Evolutionary conservation across 1,140 invertebrate genomes (phyloP).

Genomic region (Sinella curviseta): DNA sequence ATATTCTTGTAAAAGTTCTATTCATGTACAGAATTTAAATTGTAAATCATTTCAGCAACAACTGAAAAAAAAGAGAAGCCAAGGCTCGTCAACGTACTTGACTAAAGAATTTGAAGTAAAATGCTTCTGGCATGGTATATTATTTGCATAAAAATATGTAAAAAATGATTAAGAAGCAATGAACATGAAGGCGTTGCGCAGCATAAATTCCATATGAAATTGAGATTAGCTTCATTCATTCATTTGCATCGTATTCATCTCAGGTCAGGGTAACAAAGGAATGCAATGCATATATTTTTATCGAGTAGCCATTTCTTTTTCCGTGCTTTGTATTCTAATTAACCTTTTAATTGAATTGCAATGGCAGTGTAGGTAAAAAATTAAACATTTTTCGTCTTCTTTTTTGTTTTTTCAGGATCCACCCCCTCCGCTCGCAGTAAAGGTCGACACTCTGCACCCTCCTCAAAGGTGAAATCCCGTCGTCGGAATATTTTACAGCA

Average conservation of each 20-base stretch:
- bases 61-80: too few species aligned
- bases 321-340: not conserved
- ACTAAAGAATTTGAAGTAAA: not conserved
- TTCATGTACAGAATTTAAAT: not conserved
- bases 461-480: conserved; percentile 56
- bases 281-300: not conserved
- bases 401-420: conserved; percentile 28
- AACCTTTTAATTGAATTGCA: not conserved
- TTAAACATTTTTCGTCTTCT: not conserved
- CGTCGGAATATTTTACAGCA: conserved; percentile 61
- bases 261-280: not conserved
- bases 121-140: not conserved
- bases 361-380: not conserved
- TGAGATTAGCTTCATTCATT: too few species aligned
- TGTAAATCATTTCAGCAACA: not conserved
- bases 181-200: not conserved
- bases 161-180: not conserved
- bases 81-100: not conserved
- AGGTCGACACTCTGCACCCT: conserved; percentile 49
- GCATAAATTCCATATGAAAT: not conserved
- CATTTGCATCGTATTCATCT: too few species aligned
- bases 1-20: too few species aligned
- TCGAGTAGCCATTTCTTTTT: not conserved
- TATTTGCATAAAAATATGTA: not conserved
- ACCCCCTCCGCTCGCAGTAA: conserved; percentile 42